Base-by-base conservation (phyloP, 2,888 invertebrate genomes). In the Cosmorhoe ocellata region DNA sequence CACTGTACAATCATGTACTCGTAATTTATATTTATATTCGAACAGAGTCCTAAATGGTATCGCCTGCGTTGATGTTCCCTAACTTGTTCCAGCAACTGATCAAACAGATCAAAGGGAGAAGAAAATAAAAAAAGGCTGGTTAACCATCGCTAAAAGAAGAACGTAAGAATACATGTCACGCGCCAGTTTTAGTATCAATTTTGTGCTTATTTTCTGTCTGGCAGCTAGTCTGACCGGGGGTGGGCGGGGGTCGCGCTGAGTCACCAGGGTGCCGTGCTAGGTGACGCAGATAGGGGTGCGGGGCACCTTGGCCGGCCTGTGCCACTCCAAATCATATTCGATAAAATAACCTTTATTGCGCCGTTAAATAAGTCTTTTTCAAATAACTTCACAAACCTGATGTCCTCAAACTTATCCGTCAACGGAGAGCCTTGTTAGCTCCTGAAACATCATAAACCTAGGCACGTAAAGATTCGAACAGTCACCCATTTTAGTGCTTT, bases 271-370 rank as follows among this genome's bases (percentile, higher is more conserved):
- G 51, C 51, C 43, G 74, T 51, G 51, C 51, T 41, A 73, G 33
- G 72, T 76, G 77, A 70, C 76, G 74, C 67, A 67, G 30, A 74
- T 65, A 61, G 71, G 82, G 80, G 80, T 74, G 76, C 66, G 51
- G n/a, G 47, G 34, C 65, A 48, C 44, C 44, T 48, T 52, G 66
- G 51, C 74, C 32, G 10, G 12, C 27, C 28, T 46, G 24, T 31
- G 27, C 11, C 27, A 41, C 40, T 41, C 33, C 14, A 12, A 14
- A 12, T 13, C 11, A 8, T 13, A 32, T 13, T 13, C 3, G 3
- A 13, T 13, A 13, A 13, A 32, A 32, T 13, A 13, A 8, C 2
- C 32, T 32, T 3, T 7, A 7, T 24, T 6, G 24, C 7, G 7
- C 7, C 5, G 24, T 7, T 7, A 18, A n/a, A n/a, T n/a, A n/a